A percentile compares a stretch with the other conserved stretches of the same genome.
Evolutionary conservation across 2,888 invertebrate genomes (phyloP).

Genomic region (Sycophila texana): DNA sequence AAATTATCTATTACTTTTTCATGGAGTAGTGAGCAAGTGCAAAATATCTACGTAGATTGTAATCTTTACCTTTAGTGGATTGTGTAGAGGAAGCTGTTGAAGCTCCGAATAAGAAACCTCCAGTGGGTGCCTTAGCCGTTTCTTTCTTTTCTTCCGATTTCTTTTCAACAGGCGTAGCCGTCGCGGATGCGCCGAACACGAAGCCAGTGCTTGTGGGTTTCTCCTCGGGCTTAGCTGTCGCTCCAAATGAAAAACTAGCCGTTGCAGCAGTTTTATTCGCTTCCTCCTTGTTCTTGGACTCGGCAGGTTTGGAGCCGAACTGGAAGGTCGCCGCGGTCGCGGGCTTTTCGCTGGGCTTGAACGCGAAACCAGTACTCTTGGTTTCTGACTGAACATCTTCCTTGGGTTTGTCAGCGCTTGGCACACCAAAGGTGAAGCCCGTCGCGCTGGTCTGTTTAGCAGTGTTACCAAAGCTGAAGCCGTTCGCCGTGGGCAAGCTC

Average conservation of each 20-base stretch:
- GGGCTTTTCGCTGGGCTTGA: constrained; percentile 54
- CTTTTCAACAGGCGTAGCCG: not conserved
- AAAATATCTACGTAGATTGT: too few relatives aligned
- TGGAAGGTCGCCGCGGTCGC: constrained; percentile 56
- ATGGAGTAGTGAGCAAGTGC: too few relatives aligned
- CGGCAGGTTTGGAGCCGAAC: constrained; percentile 47
- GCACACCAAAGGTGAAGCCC: constrained; percentile 67
- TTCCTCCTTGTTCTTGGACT: constrained; percentile 42
- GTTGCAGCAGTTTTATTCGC: constrained; percentile 12
- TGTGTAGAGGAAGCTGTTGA: constrained; percentile 39
- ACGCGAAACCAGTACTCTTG: constrained; percentile 52
- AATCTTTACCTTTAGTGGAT: constrained; percentile 39
- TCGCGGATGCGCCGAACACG: constrained; percentile 39
- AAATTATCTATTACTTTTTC: too few relatives aligned
- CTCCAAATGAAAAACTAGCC: constrained; percentile 60
- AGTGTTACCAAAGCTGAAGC: constrained; percentile 74
- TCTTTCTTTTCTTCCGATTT: constrained; percentile 1
- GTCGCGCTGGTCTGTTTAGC: constrained; percentile 25
- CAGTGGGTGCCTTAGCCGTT: not conserved
- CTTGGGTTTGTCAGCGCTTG: constrained; percentile 55
- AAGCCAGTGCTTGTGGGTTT: constrained; percentile 53
- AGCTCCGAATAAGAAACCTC: constrained; percentile 58
- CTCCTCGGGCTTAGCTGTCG: constrained; percentile 58
- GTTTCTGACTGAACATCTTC: not conserved
- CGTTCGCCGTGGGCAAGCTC: constrained; percentile 60